Percentiles rank a stretch among this genome's conserved stretches.
Conservation (phyloP, 2,888 invertebrate genomes). For the Nemotelus nigrinus region DNA sequence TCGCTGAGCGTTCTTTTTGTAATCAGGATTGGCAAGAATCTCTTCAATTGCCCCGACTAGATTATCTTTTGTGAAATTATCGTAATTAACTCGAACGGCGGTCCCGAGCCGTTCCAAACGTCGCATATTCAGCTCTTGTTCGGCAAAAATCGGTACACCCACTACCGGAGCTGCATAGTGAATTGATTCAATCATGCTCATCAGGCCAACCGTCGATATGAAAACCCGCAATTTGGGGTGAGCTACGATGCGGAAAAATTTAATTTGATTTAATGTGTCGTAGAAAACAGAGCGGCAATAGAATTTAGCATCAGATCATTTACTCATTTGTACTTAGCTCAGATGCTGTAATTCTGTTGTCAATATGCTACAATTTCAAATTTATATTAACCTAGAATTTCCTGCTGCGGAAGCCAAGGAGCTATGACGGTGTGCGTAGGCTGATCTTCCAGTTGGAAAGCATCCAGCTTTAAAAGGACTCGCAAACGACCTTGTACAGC, state of each 20-base stretch:
- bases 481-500: constrained; percentile 53
- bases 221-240: constrained; percentile 69
- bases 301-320: neutral
- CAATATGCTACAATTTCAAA: neutral
- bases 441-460: constrained; percentile 59
- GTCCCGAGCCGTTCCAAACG: constrained; percentile 64
- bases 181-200: constrained; percentile 69
- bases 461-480: constrained; percentile 68
- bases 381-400: constrained; percentile 58
- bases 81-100: constrained; percentile 61
- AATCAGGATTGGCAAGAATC: constrained; percentile 60
- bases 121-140: constrained; percentile 66
- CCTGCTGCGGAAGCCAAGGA: constrained; percentile 64
- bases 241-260: constrained; percentile 57
- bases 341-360: constrained; percentile 8
- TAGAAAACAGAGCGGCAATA: neutral
- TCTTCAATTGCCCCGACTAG: constrained; percentile 62
- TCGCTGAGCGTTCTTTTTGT: constrained; percentile 53
- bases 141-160: constrained; percentile 67
- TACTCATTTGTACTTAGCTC: neutral
- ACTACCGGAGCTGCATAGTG: constrained; percentile 66
- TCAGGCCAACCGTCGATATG: constrained; percentile 70
- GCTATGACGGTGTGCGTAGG: constrained; percentile 63
- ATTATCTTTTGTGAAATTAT: constrained; percentile 62
- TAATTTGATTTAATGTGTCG: neutral